phyloP scores from a whole-genome alignment of 2,797 vertebrate genomes.

The Esox masquinongy region DNA sequence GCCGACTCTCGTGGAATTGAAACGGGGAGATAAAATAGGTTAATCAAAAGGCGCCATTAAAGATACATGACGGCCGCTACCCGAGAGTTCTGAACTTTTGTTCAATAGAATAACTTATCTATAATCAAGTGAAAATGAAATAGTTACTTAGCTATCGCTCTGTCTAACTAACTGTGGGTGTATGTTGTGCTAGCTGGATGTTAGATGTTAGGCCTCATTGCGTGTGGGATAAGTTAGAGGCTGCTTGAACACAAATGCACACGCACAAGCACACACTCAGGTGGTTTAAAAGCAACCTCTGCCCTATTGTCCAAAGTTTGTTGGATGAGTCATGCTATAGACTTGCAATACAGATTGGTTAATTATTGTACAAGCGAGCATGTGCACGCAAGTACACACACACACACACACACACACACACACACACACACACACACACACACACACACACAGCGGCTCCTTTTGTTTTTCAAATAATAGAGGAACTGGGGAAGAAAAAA shows the following conservation, averaged over 20 bases:
- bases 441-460: slow-evolving; percentile 12
- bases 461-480: slow-evolving; percentile 27
- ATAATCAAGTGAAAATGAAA: slow-evolving; percentile 1
- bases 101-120: slow-evolving; percentile 16
- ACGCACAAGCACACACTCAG: slow-evolving; percentile 7
- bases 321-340: slow-evolving; percentile 10
- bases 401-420: neutral
- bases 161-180: neutral
- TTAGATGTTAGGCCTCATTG: neutral
- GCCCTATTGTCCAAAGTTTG: slow-evolving; percentile 2
- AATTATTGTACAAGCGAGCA: slow-evolving; percentile 15
- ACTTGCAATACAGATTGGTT: slow-evolving; percentile 6
- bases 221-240: neutral
- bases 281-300: neutral
- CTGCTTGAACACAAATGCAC: slow-evolving; percentile 5
- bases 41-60: slow-evolving; percentile 39
- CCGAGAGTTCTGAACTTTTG: neutral
- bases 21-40: slow-evolving; percentile 36
- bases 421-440: slow-evolving; percentile 4
- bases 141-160: neutral
- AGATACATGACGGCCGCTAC: slow-evolving; percentile 21
- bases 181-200: neutral
- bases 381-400: slow-evolving; percentile 5
- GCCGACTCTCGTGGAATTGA: slow-evolving; percentile 32
- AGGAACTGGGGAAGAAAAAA: slow-evolving; percentile 22